phyloP scores from a whole-genome alignment of 2,888 invertebrate species.

The Alloscopus bannaensis region DNA sequence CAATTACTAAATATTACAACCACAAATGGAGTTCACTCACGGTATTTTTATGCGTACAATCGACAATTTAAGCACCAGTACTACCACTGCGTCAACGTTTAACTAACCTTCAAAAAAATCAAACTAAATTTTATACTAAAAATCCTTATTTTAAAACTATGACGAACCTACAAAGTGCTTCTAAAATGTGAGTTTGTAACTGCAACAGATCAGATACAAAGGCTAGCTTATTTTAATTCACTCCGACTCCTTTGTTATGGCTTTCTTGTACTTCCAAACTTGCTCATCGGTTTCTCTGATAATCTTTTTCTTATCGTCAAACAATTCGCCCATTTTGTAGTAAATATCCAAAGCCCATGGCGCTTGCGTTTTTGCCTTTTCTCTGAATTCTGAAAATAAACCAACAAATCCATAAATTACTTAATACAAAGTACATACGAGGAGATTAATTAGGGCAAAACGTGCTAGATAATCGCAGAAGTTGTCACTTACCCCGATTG shows the following conservation, averaged over 20 bases:
- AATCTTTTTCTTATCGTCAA: constrained; percentile 45
- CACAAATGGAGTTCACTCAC: too few relatives aligned
- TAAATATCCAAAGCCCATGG: constrained; percentile 68
- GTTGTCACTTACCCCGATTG: constrained; percentile 48
- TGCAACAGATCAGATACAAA: neutral
- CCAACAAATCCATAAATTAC: neutral
- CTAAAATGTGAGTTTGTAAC: neutral
- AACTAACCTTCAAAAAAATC: too few relatives aligned
- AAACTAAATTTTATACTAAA: neutral
- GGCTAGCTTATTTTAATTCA: too few relatives aligned
- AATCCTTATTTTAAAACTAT: neutral
- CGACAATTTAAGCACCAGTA: too few relatives aligned
- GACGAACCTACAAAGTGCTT: neutral
- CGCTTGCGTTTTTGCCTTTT: constrained; percentile 46
- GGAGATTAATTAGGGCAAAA: neutral
- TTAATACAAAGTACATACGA: neutral
- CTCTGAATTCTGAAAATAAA: constrained; percentile 55
- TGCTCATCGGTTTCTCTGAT: constrained; percentile 61
- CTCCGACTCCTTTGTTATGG: too few relatives aligned
- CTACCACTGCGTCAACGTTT: too few relatives aligned
- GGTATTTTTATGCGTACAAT: too few relatives aligned
- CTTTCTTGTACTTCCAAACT: too few relatives aligned
- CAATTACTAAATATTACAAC: too few relatives aligned
- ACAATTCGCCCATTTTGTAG: constrained; percentile 68
- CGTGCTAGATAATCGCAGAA: too few relatives aligned